Conservation (phyloP, 2,797 vertebrate species). For the Premnoplex brunnescens region DNA sequence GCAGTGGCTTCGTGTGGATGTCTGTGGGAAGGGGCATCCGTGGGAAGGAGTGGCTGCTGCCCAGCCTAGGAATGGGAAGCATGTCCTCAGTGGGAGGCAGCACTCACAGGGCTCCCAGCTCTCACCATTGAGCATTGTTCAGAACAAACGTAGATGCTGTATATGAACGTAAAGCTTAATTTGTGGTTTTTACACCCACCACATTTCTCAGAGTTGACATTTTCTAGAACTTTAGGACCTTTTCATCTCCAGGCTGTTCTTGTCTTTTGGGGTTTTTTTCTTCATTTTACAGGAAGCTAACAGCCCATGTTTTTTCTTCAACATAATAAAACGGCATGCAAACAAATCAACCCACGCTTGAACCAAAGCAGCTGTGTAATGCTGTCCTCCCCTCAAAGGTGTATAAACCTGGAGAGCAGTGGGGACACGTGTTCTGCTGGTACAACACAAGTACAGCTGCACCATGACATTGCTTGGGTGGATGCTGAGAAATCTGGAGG, state of each 20-base stretch:
- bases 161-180: neutral
- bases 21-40: slow-evolving; percentile 24
- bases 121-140: slow-evolving; percentile 8
- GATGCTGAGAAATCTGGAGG: neutral
- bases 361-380: neutral
- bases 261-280: neutral
- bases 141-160: neutral
- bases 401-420: neutral
- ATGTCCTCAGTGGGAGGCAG: slow-evolving; percentile 63
- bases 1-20: neutral
- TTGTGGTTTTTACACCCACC: slow-evolving; percentile 44
- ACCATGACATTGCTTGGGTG: neutral
- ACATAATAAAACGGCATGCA: neutral
- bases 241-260: neutral
- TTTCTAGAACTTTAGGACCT: neutral
- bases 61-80: slow-evolving; percentile 14
- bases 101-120: neutral
- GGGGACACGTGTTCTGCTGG: neutral
- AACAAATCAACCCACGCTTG: neutral
- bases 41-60: slow-evolving; percentile 9
- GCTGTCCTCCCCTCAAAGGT: neutral
- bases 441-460: neutral
- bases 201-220: slow-evolving; percentile 41
- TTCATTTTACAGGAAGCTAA: neutral
- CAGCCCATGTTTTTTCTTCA: neutral